Conservation (phyloP, 2,797 vertebrate species). For the Macrochelys suwanniensis region DNA sequence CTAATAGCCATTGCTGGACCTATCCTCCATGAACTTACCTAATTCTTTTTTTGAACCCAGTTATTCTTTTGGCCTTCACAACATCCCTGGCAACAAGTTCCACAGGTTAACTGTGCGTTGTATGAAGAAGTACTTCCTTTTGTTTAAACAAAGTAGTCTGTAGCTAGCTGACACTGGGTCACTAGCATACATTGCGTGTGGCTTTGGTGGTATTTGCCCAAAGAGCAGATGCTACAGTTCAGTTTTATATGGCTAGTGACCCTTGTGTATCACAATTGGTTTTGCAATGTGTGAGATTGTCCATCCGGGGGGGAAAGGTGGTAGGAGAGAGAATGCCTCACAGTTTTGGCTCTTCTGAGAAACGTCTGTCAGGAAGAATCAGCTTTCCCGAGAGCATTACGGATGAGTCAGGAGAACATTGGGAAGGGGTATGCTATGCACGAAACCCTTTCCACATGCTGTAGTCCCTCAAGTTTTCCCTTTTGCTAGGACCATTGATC, state of each 20-base stretch:
- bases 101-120: not conserved
- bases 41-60: not conserved
- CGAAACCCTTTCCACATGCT: fast-evolving
- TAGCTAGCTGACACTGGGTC: not conserved
- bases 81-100: not conserved
- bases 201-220: not conserved
- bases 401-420: fast-evolving
- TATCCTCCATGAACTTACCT: not conserved
- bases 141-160: not conserved
- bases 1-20: not conserved
- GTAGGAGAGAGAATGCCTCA: not conserved
- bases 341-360: not conserved
- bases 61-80: not conserved
- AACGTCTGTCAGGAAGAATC: not conserved
- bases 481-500: not conserved
- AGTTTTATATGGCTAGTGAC: not conserved
- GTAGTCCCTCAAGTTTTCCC: not conserved
- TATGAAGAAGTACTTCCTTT: not conserved
- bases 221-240: not conserved
- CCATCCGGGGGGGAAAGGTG: not conserved
- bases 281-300: not conserved
- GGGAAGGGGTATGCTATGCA: fast-evolving
- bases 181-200: not conserved
- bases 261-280: not conserved
- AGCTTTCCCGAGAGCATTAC: not conserved